Evolutionary conservation across 2,888 invertebrate genomes (phyloP).

Genomic region (Drosophila helvetica): DNA sequence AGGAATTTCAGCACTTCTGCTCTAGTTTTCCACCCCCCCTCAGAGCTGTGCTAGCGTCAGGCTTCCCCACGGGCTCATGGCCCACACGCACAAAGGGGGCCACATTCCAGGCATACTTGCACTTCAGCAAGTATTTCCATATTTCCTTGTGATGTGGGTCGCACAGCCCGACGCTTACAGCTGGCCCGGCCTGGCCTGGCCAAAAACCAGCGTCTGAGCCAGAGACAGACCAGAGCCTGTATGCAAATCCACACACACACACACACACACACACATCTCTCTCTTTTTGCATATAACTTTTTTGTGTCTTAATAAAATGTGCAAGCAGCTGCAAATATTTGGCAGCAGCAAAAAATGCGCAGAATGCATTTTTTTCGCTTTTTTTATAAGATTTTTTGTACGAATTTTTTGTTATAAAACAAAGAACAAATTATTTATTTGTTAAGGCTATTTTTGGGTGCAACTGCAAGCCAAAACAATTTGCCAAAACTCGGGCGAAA

Average conservation of each 20-base stretch:
- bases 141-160: too few species aligned
- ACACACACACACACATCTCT: not conserved
- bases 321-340: slow-evolving; percentile 73
- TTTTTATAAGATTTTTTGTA: slow-evolving; percentile 20
- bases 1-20: slow-evolving; percentile 32
- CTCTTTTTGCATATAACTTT: slow-evolving; percentile 32
- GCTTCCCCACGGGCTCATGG: slow-evolving; percentile 17
- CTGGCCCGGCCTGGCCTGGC: not conserved
- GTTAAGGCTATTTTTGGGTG: slow-evolving; percentile 1
- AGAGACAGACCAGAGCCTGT: not conserved
- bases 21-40: slow-evolving; percentile 20
- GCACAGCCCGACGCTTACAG: slow-evolving; percentile 17
- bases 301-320: slow-evolving; percentile 63
- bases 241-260: not conserved
- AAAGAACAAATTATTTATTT: slow-evolving; percentile 10
- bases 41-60: slow-evolving; percentile 40
- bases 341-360: slow-evolving; percentile 50
- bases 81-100: slow-evolving; percentile 43
- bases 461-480: not conserved
- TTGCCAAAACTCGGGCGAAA: slow-evolving; percentile 25
- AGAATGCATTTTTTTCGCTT: slow-evolving; percentile 49
- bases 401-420: slow-evolving; percentile 15
- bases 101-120: slow-evolving; percentile 41
- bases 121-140: slow-evolving; percentile 41
- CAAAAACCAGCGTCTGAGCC: slow-evolving; percentile 2